Conservation (phyloP, 2,888 invertebrate genomes). For the Ganaspis brasiliensis region DNA sequence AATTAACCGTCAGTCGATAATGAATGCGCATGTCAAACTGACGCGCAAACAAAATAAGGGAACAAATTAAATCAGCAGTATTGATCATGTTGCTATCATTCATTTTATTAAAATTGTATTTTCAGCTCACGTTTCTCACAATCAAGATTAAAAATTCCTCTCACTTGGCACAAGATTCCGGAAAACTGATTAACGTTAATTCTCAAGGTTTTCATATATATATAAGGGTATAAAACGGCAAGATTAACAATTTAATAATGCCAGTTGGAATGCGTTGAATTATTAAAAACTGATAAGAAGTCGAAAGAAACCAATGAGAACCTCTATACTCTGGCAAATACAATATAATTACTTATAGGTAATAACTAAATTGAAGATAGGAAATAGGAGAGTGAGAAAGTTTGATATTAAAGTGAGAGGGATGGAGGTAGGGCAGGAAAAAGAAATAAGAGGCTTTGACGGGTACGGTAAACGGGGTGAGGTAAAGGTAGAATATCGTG, state of each 20-base stretch:
- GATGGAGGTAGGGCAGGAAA: constrained; percentile 41
- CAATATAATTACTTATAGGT: constrained; percentile 42
- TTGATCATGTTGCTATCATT: neutral
- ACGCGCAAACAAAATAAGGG: neutral
- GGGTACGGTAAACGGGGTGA: constrained; percentile 39
- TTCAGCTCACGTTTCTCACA: neutral
- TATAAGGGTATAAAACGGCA: neutral
- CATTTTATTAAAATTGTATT: neutral
- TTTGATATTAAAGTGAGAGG: constrained; percentile 45
- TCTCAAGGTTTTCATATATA: neutral
- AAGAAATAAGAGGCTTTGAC: constrained; percentile 36
- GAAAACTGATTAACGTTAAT: neutral
- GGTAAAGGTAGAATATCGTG: constrained; percentile 55
- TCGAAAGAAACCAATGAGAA: neutral
- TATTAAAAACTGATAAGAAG: neutral
- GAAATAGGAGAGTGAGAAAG: constrained; percentile 44
- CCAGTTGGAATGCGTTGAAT: neutral
- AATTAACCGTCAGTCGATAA: neutral
- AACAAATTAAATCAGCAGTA: neutral
- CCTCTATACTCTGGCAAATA: neutral
- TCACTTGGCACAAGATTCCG: neutral
- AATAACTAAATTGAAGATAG: constrained; percentile 51
- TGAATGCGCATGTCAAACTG: neutral
- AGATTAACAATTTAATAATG: neutral
- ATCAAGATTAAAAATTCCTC: constrained; percentile 10